These are phyloP conservation scores for Petaurus breviceps DNA, from an alignment of 2,113 vertebrate species.

Conservation along the genomic window DNA sequence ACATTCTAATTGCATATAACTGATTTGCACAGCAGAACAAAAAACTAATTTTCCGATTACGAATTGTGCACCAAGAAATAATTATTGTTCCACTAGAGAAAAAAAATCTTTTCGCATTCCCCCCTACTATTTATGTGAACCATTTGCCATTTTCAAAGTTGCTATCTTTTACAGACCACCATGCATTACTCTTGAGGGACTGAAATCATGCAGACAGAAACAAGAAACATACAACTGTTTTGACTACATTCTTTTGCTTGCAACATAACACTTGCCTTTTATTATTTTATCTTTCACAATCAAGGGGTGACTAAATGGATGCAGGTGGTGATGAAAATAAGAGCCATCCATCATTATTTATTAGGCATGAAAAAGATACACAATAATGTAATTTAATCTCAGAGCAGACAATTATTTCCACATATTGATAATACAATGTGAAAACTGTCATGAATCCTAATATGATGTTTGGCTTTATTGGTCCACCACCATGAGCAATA, in stretches of 20 bases:
- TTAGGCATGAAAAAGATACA: conserved; percentile 99
- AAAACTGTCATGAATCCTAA: conserved; percentile 99
- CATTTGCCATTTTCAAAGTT: conserved; percentile 73
- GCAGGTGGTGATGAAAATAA: conserved; percentile 99
- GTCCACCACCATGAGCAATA: conserved; percentile 94
- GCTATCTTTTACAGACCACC: conserved; percentile 74
- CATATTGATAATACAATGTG: conserved; percentile 99
- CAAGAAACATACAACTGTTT: conserved; percentile 83
- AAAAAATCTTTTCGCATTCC: conserved; percentile 63
- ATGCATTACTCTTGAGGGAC: conserved; percentile 78
- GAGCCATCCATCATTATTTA: conserved; percentile 99
- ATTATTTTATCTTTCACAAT: conserved; percentile 96
- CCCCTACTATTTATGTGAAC: conserved; percentile 69
- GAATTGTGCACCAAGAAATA: conserved; percentile 82
- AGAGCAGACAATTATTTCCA: conserved; percentile 99
- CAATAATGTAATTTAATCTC: conserved; percentile 99
- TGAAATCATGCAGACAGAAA: conserved; percentile 77
- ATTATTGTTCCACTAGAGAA: conserved; percentile 80
- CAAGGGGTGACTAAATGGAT: conserved; percentile 99
- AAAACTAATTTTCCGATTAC: conserved; percentile 85
- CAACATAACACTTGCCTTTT: conserved; percentile 89
- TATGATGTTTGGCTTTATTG: conserved; percentile 99
- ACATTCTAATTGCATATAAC: conserved; percentile 86
- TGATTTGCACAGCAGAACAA: conserved; percentile 86
- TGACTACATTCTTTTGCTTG: conserved; percentile 86